Conservation (phyloP, 2,797 vertebrate genomes). For the Epinephelus coioides region DNA sequence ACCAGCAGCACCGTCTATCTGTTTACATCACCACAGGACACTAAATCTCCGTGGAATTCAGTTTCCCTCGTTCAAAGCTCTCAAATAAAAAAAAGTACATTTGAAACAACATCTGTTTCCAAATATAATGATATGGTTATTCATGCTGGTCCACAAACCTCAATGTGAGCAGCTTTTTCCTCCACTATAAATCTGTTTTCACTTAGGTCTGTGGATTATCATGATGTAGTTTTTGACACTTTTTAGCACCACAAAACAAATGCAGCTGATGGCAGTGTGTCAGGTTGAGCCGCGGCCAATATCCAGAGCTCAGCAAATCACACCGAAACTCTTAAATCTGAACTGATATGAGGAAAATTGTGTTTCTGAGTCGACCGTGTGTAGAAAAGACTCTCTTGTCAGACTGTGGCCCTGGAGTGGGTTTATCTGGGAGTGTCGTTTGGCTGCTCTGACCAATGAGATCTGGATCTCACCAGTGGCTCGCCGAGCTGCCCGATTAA, state of each 20-base stretch:
- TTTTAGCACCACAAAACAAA: constrained; percentile 26
- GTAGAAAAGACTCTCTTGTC: not conserved
- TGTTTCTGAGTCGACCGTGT: not conserved
- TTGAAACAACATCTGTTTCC: constrained; percentile 55
- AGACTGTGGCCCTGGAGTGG: constrained; percentile 3
- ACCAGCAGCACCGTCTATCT: not conserved
- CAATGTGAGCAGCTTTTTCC: constrained; percentile 9
- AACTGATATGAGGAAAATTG: not conserved
- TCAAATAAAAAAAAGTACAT: not conserved
- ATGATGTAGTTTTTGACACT: constrained; percentile 28
- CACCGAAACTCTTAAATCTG: not conserved
- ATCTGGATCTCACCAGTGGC: constrained; percentile 48
- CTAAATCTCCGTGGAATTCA: constrained; percentile 28
- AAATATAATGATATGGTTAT: constrained; percentile 47
- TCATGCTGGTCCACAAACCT: constrained; percentile 31
- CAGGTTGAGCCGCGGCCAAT: not conserved
- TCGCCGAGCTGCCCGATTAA: constrained; percentile 68
- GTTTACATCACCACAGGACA: constrained; percentile 15
- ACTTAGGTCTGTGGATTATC: constrained; percentile 29
- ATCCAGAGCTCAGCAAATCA: not conserved
- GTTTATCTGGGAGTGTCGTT: constrained; percentile 4
- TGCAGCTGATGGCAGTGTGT: not conserved
- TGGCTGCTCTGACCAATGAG: constrained; percentile 37
- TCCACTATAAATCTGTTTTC: constrained; percentile 14
- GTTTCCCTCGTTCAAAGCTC: constrained; percentile 11